phyloP scores from a whole-genome alignment of 2,113 vertebrate species.

The Balaeniceps rex region DNA sequence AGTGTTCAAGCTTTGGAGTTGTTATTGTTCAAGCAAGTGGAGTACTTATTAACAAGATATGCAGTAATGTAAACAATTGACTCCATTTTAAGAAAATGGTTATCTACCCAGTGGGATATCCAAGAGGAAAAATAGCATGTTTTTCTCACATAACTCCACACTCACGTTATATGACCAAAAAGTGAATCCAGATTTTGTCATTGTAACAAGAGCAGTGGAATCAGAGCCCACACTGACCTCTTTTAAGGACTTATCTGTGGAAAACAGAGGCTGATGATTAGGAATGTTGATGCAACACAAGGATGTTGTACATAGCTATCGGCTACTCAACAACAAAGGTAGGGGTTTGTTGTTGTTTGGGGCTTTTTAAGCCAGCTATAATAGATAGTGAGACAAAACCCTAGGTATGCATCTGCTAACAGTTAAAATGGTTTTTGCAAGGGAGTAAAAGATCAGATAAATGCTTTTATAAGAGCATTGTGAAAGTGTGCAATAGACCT shows the following conservation, averaged over 20 bases:
- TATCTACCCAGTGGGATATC: background rate
- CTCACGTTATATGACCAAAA: background rate
- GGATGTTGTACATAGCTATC: background rate
- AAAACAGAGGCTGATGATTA: background rate
- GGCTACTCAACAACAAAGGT: background rate
- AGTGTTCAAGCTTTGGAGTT: background rate
- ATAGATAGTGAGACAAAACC: background rate
- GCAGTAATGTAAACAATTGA: background rate
- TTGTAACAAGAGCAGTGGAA: background rate
- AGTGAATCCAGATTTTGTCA: background rate
- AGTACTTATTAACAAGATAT: background rate
- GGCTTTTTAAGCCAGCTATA: background rate
- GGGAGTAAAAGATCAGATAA: slow-evolving; percentile 4
- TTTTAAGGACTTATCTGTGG: background rate
- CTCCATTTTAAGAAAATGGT: background rate
- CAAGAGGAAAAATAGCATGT: background rate
- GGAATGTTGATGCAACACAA: background rate
- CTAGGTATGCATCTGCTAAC: background rate
- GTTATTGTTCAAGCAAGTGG: too few relatives aligned
- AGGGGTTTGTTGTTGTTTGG: background rate
- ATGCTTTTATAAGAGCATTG: slow-evolving; percentile 1
- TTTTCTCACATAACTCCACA: background rate
- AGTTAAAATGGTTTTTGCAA: background rate
- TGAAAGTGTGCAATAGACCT: slow-evolving; percentile 18
- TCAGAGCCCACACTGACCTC: background rate